Evolutionary conservation across 2,888 invertebrate genomes (phyloP).

Genomic region (Lasiommata megera): DNA sequence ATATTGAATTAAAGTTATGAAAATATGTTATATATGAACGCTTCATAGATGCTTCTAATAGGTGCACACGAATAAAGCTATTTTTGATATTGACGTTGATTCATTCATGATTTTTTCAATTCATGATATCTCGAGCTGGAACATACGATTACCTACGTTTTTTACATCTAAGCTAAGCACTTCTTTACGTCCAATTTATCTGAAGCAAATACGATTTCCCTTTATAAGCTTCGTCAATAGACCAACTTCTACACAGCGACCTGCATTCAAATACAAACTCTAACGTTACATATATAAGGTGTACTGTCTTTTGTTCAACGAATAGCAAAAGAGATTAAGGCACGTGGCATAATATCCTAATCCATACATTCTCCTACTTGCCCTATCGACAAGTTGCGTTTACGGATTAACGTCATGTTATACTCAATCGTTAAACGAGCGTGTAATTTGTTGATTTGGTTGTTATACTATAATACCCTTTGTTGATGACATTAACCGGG

Average conservation of each 20-base stretch:
- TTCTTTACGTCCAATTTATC: constrained; percentile 13
- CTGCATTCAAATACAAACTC: background rate
- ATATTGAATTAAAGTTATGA: no score
- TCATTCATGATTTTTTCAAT: no score
- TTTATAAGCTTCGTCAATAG: constrained; percentile 11
- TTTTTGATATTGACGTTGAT: no score
- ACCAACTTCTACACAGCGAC: background rate
- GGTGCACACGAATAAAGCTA: no score
- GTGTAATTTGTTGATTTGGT: constrained; percentile 2
- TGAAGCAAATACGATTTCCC: constrained; percentile 19
- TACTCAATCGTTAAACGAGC: background rate
- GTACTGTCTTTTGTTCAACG: background rate
- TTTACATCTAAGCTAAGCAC: background rate
- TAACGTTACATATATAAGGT: background rate
- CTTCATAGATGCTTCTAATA: no score
- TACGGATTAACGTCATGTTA: constrained; percentile 15
- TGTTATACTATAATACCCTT: background rate
- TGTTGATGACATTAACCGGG: background rate
- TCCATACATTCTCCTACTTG: constrained; percentile 9
- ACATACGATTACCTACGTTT: no score
- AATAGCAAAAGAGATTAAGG: constrained; percentile 1
- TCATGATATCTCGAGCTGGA: no score
- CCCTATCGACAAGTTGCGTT: constrained; percentile 12
- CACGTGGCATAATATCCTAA: constrained; percentile 9
- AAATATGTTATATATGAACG: no score